These are phyloP conservation scores for Drosophila pectinifera DNA, from an alignment of 1,140 invertebrate species.

Conservation along the genomic window DNA sequence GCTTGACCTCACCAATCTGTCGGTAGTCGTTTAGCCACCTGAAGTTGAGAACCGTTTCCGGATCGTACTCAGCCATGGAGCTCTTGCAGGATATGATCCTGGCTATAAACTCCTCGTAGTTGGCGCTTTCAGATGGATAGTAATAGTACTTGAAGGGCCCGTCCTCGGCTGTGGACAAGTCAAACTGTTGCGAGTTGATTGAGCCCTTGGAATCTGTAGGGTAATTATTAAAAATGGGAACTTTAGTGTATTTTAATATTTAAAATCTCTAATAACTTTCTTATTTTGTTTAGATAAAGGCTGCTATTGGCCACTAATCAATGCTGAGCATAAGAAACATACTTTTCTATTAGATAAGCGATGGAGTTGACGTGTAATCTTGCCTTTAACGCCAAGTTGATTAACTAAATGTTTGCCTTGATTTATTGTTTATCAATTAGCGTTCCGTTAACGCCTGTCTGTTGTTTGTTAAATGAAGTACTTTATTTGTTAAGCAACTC, in stretches of 20 bases:
- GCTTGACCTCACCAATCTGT: slow-evolving; percentile 77
- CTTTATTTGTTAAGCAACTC: neutral
- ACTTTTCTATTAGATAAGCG: neutral
- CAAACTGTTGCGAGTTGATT: slow-evolving; percentile 72
- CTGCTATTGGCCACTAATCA: too few species aligned
- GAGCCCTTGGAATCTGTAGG: slow-evolving; percentile 55
- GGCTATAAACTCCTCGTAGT: slow-evolving; percentile 69
- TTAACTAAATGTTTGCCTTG: slow-evolving; percentile 14
- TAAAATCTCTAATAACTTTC: too few species aligned
- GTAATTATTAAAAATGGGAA: too few species aligned
- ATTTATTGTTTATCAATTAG: slow-evolving; percentile 11
- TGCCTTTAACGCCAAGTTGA: neutral
- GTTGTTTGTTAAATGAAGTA: slow-evolving; percentile 2
- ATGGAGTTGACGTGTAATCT: neutral
- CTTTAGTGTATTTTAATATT: too few species aligned
- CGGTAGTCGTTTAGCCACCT: slow-evolving; percentile 79
- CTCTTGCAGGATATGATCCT: slow-evolving; percentile 61
- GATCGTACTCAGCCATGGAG: slow-evolving; percentile 49
- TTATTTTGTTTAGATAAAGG: too few species aligned
- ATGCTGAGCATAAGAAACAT: too few species aligned
- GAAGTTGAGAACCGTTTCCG: slow-evolving; percentile 60
- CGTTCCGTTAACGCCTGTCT: neutral
- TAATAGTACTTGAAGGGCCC: slow-evolving; percentile 73
- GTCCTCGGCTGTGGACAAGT: slow-evolving; percentile 61
- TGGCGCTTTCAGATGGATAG: slow-evolving; percentile 50